phyloP scores from a whole-genome alignment of 1,140 invertebrate genomes.

The Philotrypesis tridentata region DNA sequence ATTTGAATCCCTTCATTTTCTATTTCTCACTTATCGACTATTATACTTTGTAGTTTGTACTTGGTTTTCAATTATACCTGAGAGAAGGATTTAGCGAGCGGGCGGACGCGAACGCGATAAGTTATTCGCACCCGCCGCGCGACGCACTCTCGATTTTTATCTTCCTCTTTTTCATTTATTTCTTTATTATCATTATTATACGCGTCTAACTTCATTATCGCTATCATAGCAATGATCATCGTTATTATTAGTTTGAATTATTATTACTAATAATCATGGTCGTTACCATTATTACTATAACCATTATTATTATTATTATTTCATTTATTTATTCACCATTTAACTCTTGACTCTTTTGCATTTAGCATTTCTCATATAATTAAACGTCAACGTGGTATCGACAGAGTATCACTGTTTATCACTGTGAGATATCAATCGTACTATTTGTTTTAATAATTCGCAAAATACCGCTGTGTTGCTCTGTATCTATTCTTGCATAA shows the following conservation, averaged over 20 bases:
- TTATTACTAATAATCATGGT: constrained; percentile 35
- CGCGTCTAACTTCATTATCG: constrained; percentile 34
- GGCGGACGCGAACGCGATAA: constrained; percentile 30
- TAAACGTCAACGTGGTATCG: constrained; percentile 42
- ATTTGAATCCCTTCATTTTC: constrained; percentile 23
- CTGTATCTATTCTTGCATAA: constrained; percentile 19
- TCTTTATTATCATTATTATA: neutral
- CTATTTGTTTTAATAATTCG: constrained; percentile 46
- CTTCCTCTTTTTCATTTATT: constrained; percentile 36
- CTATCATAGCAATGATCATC: constrained; percentile 41
- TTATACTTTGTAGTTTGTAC: constrained; percentile 73
- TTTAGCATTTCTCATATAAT: constrained; percentile 36
- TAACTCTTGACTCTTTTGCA: constrained; percentile 46
- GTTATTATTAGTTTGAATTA: constrained; percentile 32
- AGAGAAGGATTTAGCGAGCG: constrained; percentile 61
- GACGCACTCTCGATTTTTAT: constrained; percentile 46
- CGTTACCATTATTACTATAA: constrained; percentile 38
- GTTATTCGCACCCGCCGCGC: constrained; percentile 16
- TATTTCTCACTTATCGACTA: constrained; percentile 66
- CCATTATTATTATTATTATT: constrained; percentile 33
- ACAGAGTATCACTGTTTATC: constrained; percentile 52
- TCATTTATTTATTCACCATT: constrained; percentile 36
- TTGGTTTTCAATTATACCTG: constrained; percentile 69
- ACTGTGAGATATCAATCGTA: constrained; percentile 52
- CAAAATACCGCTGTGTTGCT: constrained; percentile 49